phyloP scores from a whole-genome alignment of 2,888 invertebrate species.

The Marronus borbonicus region DNA sequence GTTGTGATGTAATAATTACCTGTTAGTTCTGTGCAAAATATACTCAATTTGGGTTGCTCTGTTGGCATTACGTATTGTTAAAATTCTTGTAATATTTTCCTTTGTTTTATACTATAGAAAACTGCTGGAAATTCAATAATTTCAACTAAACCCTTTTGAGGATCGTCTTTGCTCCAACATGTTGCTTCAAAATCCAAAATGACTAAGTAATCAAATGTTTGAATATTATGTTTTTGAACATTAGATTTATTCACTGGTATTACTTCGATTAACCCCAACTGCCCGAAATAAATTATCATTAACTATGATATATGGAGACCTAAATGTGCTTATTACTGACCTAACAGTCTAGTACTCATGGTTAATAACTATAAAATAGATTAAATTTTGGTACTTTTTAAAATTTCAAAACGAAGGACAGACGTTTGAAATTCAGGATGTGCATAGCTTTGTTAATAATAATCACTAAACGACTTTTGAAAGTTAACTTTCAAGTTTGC shows the following conservation, averaged over 20 bases:
- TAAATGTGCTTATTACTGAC: constrained; percentile 69
- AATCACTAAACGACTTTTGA: too few species aligned
- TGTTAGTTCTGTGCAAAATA: constrained; percentile 74
- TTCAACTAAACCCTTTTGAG: constrained; percentile 63
- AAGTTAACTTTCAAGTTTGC: neutral
- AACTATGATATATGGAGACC: neutral
- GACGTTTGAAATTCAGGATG: too few species aligned
- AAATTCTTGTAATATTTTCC: constrained; percentile 74
- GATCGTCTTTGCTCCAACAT: constrained; percentile 74
- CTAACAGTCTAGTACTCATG: constrained; percentile 41
- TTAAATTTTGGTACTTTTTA: too few species aligned
- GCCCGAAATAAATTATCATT: neutral
- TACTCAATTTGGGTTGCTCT: constrained; percentile 74
- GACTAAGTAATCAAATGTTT: constrained; percentile 68
- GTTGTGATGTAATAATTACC: constrained; percentile 53
- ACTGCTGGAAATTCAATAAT: constrained; percentile 77
- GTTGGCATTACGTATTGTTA: constrained; percentile 76
- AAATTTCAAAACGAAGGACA: too few species aligned
- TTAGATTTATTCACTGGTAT: constrained; percentile 48
- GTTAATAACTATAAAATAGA: neutral
- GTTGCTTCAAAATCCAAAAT: constrained; percentile 78
- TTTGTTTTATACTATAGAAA: constrained; percentile 72
- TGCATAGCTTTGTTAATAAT: too few species aligned
- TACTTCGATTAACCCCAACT: constrained; percentile 42
- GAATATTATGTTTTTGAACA: constrained; percentile 55